Conservation (phyloP, 2,113 vertebrate genomes). For the Pseudorectes ferrugineus region DNA sequence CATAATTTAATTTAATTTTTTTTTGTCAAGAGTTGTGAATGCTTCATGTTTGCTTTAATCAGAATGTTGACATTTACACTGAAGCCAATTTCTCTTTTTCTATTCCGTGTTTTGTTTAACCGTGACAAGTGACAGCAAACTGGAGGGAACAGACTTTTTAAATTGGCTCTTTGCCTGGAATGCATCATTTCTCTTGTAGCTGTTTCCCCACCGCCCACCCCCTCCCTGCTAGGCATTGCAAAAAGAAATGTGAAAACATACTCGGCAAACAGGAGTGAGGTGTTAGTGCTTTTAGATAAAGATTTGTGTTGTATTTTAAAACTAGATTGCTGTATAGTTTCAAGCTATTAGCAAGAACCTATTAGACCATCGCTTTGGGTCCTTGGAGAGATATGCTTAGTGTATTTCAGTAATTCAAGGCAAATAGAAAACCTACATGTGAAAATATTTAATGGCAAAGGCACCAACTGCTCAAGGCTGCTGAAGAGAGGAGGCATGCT, state of each 20-base stretch:
- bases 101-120: slow-evolving; percentile 82
- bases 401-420: slow-evolving; percentile 81
- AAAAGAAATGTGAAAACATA: slow-evolving; percentile 76
- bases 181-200: slow-evolving; percentile 78
- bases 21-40: slow-evolving; percentile 78
- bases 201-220: slow-evolving; percentile 11
- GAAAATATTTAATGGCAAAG: slow-evolving; percentile 79
- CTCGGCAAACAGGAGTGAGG: slow-evolving; percentile 68
- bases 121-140: slow-evolving; percentile 81
- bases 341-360: slow-evolving; percentile 79
- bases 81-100: slow-evolving; percentile 81
- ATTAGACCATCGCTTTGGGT: slow-evolving; percentile 64
- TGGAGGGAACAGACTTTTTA: slow-evolving; percentile 80
- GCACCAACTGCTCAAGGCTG: slow-evolving; percentile 57
- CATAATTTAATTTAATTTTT: slow-evolving; percentile 78
- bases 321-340: slow-evolving; percentile 78
- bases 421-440: slow-evolving; percentile 75
- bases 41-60: slow-evolving; percentile 83
- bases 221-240: slow-evolving; percentile 54
- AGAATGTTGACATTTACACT: slow-evolving; percentile 86
- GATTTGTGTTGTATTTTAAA: slow-evolving; percentile 85
- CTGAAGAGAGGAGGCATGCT: not conserved
- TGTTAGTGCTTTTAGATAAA: slow-evolving; percentile 79
- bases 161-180: slow-evolving; percentile 81
- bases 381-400: slow-evolving; percentile 77